These are phyloP conservation scores for Burhinus bistriatus DNA, from an alignment of 2,113 vertebrate species.

Conservation along the genomic window DNA sequence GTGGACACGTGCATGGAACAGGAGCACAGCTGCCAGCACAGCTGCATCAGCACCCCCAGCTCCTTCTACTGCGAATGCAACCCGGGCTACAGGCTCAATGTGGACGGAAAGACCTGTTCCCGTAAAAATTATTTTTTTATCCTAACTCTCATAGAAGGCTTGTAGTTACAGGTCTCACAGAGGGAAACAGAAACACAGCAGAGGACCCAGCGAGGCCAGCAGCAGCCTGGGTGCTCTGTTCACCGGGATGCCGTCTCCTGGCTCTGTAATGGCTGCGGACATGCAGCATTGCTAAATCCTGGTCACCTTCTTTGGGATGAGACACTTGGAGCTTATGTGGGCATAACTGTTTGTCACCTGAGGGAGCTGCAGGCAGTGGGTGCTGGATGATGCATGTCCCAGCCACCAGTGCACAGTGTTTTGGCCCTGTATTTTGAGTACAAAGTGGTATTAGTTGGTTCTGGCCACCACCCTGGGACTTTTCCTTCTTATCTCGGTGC, in stretches of 20 bases:
- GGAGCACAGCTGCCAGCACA: slow-evolving; percentile 89
- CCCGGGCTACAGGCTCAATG: slow-evolving; percentile 82
- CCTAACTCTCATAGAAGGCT: background rate
- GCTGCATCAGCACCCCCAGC: slow-evolving; percentile 81
- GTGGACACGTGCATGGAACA: slow-evolving; percentile 82
- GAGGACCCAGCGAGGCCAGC: background rate
- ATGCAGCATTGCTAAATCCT: background rate
- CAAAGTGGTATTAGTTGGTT: background rate
- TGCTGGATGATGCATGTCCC: background rate
- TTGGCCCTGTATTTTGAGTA: background rate
- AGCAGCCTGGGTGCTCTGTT: background rate
- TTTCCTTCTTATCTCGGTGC: background rate
- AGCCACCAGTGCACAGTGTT: accelerated
- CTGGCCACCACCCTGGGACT: background rate
- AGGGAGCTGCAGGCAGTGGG: accelerated
- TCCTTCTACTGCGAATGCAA: slow-evolving; percentile 88
- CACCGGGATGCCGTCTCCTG: accelerated
- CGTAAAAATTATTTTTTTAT: slow-evolving; percentile 59
- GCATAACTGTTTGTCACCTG: background rate
- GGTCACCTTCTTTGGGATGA: background rate
- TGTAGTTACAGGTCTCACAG: background rate
- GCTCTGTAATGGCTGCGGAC: background rate
- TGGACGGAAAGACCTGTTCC: slow-evolving; percentile 85
- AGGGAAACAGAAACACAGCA: background rate
- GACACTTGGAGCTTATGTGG: background rate